A percentile compares a stretch with the other conserved stretches of the same genome.
These are phyloP conservation scores for Scaptomyza tumidula DNA, from an alignment of 2,888 invertebrate genomes.

Conservation along the genomic window DNA sequence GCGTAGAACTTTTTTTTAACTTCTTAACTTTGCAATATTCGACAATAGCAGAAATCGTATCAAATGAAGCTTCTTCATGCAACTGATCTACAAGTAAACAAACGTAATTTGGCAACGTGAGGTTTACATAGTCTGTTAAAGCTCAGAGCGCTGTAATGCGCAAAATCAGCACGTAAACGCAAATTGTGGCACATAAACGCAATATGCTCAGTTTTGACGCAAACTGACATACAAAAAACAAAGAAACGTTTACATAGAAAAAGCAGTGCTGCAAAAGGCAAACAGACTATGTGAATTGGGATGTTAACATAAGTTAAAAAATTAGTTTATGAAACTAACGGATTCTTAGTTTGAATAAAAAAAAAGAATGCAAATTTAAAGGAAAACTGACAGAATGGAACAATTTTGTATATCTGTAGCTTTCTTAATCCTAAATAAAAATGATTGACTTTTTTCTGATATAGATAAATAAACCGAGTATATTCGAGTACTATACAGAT, in stretches of 20 bases:
- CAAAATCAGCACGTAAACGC: conserved; percentile 25
- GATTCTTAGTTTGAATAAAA: background rate
- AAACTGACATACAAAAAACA: background rate
- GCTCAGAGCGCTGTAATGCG: conserved; percentile 15
- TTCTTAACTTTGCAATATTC: conserved; percentile 10
- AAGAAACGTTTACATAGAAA: background rate
- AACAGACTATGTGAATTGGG: background rate
- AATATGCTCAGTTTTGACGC: background rate
- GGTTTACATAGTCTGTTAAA: conserved; percentile 10
- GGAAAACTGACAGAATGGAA: no score
- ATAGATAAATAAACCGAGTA: conserved; percentile 1
- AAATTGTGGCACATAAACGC: conserved; percentile 1
- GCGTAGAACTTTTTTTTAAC: conserved; percentile 32
- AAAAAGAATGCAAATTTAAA: background rate
- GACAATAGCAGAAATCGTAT: conserved; percentile 25
- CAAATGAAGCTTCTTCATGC: conserved; percentile 46
- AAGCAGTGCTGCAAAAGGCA: background rate
- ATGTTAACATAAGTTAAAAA: background rate
- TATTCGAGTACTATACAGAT: conserved; percentile 32
- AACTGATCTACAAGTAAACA: conserved; percentile 57
- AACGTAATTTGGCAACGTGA: conserved; percentile 48
- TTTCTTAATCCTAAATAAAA: background rate
- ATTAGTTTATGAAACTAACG: background rate
- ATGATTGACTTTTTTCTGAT: background rate
- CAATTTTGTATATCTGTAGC: no score